These are phyloP conservation scores for Schizaphis graminum DNA, from an alignment of 2,888 invertebrate genomes.

Conservation along the genomic window DNA sequence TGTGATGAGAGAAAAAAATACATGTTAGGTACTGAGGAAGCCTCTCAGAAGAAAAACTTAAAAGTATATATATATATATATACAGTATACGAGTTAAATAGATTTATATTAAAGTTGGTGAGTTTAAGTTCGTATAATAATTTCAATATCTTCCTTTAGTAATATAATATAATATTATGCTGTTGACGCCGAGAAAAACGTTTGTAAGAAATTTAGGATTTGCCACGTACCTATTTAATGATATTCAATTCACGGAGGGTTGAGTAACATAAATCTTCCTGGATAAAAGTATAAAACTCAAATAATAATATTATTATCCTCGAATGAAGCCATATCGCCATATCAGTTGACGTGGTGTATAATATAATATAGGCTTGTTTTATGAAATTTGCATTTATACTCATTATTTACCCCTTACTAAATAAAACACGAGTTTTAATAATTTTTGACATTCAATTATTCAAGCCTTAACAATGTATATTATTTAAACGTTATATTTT, in stretches of 20 bases:
- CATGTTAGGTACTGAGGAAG: too few relatives aligned
- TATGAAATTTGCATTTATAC: background rate
- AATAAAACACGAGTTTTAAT: background rate
- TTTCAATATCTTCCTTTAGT: background rate
- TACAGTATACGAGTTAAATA: background rate
- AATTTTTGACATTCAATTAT: background rate
- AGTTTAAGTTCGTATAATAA: background rate
- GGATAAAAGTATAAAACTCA: constrained; percentile 29
- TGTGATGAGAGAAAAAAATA: too few relatives aligned
- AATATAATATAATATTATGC: background rate
- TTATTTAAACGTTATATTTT: background rate
- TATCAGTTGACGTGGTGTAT: background rate
- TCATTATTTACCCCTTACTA: background rate
- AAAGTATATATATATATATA: too few relatives aligned
- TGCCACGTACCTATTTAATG: background rate
- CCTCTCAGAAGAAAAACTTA: too few relatives aligned
- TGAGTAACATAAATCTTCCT: background rate
- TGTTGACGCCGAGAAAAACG: background rate
- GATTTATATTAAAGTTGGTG: background rate
- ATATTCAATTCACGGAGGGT: constrained; percentile 23
- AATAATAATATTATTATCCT: constrained; percentile 1
- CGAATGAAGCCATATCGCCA: background rate
- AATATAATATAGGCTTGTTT: background rate
- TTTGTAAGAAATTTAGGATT: constrained; percentile 33
- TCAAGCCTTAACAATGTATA: background rate